Conservation (phyloP, 2,888 invertebrate genomes). For the Bellardia pandia region DNA sequence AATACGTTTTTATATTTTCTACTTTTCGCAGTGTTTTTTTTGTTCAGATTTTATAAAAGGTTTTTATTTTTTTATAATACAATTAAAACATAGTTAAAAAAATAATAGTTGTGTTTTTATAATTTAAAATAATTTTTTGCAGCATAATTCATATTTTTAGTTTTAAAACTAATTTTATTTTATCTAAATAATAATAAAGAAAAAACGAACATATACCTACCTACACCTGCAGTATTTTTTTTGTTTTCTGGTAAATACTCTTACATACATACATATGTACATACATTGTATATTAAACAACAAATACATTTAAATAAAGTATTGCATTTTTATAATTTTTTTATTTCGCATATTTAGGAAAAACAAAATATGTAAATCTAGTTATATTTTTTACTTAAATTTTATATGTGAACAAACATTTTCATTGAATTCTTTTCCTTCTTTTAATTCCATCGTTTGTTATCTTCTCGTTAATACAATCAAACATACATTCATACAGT, state of each 20-base stretch:
- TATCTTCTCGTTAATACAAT: constrained; percentile 31
- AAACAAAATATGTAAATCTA: constrained; percentile 33
- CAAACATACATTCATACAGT: background rate
- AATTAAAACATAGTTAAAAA: constrained; percentile 21
- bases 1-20: constrained; percentile 68
- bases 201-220: constrained; percentile 22
- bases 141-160: constrained; percentile 29
- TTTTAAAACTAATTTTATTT: constrained; percentile 16
- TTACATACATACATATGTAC: background rate
- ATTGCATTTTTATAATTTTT: constrained; percentile 27
- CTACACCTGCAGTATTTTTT: constrained; percentile 53
- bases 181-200: constrained; percentile 20
- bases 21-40: constrained; percentile 66
- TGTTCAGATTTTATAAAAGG: constrained; percentile 44
- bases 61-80: constrained; percentile 24
- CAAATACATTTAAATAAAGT: background rate
- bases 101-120: background rate
- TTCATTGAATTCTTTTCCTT: background rate
- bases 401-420: constrained; percentile 13
- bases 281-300: constrained; percentile 14
- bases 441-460: constrained; percentile 25
- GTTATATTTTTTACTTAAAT: constrained; percentile 32
- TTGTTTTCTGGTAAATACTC: constrained; percentile 45
- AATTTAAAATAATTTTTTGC: constrained; percentile 27
- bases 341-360: background rate